Percentiles rank a stretch among this genome's conserved stretches.
Conservation (phyloP, 2,888 invertebrate genomes). For the Adela reaumurella region DNA sequence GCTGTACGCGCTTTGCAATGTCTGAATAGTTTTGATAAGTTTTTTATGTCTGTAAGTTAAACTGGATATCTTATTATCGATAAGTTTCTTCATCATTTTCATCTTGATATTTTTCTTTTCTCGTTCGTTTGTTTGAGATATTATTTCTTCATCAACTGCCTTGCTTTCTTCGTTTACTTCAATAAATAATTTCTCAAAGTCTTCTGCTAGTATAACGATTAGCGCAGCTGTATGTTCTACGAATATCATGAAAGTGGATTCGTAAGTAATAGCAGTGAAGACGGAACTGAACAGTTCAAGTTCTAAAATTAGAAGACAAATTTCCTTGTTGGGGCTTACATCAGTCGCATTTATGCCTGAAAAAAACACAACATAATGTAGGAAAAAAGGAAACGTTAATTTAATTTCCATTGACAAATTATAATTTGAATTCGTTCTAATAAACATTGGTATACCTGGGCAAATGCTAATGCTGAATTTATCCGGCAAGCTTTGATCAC, state of each 20-base stretch:
- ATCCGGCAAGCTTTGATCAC: too few species aligned
- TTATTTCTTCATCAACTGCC: constrained; percentile 13
- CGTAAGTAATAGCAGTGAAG: constrained; percentile 25
- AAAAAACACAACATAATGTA: too few species aligned
- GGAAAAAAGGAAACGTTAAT: too few species aligned
- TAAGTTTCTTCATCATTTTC: too few species aligned
- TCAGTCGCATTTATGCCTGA: constrained; percentile 30
- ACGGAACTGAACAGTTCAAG: constrained; percentile 24
- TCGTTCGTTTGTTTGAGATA: too few species aligned
- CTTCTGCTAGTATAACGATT: constrained; percentile 25
- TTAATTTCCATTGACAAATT: too few species aligned
- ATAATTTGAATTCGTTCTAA: too few species aligned
- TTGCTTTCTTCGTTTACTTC: constrained; percentile 24
- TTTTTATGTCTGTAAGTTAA: constrained; percentile 25
- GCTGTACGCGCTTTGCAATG: constrained; percentile 29
- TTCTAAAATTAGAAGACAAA: constrained; percentile 23
- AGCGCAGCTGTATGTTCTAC: constrained; percentile 32
- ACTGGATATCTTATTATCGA: constrained; percentile 17
- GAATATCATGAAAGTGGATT: constrained; percentile 27
- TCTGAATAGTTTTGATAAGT: constrained; percentile 21
- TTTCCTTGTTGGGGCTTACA: constrained; percentile 23
- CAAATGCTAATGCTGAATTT: too few species aligned
- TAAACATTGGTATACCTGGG: too few species aligned
- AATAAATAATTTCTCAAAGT: constrained; percentile 4
- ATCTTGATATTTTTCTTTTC: too few species aligned